Conservation (phyloP, 2,888 invertebrate genomes). For the Pyrrhosoma nymphula region DNA sequence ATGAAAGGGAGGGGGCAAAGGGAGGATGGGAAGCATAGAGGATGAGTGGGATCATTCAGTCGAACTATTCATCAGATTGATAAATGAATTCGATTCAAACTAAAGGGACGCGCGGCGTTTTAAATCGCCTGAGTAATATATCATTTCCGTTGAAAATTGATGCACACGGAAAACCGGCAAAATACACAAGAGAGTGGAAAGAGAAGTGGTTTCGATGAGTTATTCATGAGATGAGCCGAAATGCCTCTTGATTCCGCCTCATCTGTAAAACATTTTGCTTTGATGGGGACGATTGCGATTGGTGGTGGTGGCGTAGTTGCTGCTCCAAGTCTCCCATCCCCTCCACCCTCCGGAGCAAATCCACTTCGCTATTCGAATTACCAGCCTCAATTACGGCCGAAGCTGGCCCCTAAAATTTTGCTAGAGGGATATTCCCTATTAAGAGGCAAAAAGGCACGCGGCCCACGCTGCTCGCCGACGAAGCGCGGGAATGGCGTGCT, state of each 20-base stretch:
- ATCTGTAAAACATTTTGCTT: slow-evolving; percentile 52
- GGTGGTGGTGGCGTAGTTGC: background rate
- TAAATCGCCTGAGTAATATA: background rate
- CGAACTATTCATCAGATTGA: background rate
- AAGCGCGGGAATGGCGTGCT: background rate
- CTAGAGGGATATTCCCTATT: background rate
- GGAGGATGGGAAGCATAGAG: no score
- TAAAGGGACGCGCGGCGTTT: background rate
- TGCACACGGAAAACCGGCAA: slow-evolving; percentile 34
- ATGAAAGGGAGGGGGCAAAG: no score
- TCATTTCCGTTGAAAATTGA: slow-evolving; percentile 52
- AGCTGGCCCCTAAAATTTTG: slow-evolving; percentile 50
- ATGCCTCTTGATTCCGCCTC: slow-evolving; percentile 47
- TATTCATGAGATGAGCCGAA: slow-evolving; percentile 50
- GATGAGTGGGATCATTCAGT: no score
- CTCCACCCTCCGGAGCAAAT: background rate
- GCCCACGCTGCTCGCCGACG: no score
- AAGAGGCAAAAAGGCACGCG: background rate
- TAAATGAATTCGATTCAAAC: slow-evolving; percentile 38
- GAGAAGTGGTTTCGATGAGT: slow-evolving; percentile 38
- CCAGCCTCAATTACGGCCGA: slow-evolving; percentile 38
- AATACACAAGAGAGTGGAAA: background rate
- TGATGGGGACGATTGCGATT: background rate
- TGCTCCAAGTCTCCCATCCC: background rate
- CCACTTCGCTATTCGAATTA: slow-evolving; percentile 49